Percentiles rank a stretch among this genome's conserved stretches.
phyloP scores from a whole-genome alignment of 2,888 invertebrate genomes.

The Pyrochroa serraticornis region DNA sequence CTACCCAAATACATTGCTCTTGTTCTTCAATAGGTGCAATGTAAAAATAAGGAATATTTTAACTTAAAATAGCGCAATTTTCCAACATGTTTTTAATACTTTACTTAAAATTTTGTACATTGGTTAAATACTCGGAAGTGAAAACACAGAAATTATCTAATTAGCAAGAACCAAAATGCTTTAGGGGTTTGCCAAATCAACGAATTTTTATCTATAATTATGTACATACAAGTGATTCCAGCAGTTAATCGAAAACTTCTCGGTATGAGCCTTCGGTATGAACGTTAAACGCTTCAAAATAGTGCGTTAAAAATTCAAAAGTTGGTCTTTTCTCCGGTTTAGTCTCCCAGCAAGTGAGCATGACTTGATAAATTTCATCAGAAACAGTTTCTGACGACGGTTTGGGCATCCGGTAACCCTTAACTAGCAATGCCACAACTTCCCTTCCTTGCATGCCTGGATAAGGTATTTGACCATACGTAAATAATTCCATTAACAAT shows the following conservation, averaged over 20 bases:
- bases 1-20: too few relatives aligned
- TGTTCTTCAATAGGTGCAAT: too few relatives aligned
- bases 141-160: too few relatives aligned
- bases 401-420: constrained; percentile 97
- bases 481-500: constrained; percentile 92
- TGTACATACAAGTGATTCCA: too few relatives aligned
- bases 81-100: too few relatives aligned
- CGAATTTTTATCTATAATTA: too few relatives aligned
- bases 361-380: constrained; percentile 91
- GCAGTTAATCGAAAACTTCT: constrained; percentile 64
- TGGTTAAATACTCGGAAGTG: too few relatives aligned
- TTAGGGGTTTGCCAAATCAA: too few relatives aligned
- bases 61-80: too few relatives aligned
- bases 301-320: constrained; percentile 95
- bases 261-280: constrained; percentile 96
- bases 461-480: constrained; percentile 97
- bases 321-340: constrained; percentile 95
- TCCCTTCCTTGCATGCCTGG: constrained; percentile 97
- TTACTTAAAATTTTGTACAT: too few relatives aligned
- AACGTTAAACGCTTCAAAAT: constrained; percentile 96
- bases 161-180: too few relatives aligned
- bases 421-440: constrained; percentile 94
- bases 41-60: too few relatives aligned
- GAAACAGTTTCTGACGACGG: constrained; percentile 89
- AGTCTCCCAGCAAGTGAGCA: constrained; percentile 96